Conservation (phyloP, 2,888 invertebrate genomes). For the Diploptera punctata region DNA sequence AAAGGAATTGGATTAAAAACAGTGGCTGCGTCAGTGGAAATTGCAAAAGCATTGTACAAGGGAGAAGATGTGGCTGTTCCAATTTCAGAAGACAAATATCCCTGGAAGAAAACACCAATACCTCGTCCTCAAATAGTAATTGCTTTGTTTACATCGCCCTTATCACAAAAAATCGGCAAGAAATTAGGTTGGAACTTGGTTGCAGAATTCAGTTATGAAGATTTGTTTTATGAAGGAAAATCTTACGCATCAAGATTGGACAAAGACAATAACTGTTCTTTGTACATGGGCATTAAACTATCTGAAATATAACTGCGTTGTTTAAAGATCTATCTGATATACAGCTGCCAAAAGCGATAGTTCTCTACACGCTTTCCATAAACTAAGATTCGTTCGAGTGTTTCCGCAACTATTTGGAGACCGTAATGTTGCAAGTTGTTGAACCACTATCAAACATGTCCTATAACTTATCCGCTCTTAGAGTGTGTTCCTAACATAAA, state of each 20-base stretch:
- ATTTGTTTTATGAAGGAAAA: background rate
- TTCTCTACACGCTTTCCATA: too few species aligned
- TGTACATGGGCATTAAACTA: background rate
- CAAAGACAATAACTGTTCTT: background rate
- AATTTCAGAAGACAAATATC: background rate
- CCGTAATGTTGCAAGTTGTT: too few species aligned
- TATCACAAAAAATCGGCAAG: conserved; percentile 12
- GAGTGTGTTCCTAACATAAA: too few species aligned
- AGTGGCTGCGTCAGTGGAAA: background rate
- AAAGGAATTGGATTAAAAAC: background rate
- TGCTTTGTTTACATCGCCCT: background rate
- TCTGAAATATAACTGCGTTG: too few species aligned
- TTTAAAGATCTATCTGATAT: too few species aligned
- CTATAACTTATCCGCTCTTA: too few species aligned
- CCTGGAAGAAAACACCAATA: background rate
- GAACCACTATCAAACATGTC: too few species aligned
- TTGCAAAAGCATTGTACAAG: background rate
- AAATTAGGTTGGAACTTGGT: background rate
- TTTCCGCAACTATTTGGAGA: too few species aligned
- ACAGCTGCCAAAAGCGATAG: too few species aligned
- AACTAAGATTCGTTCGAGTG: too few species aligned
- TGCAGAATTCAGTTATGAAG: background rate
- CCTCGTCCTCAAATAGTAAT: background rate
- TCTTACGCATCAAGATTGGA: background rate
- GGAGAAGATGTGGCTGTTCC: background rate